A percentile compares a stretch with the other conserved stretches of the same genome.
phyloP scores from a whole-genome alignment of 2,797 vertebrate species.

The Huso huso region DNA sequence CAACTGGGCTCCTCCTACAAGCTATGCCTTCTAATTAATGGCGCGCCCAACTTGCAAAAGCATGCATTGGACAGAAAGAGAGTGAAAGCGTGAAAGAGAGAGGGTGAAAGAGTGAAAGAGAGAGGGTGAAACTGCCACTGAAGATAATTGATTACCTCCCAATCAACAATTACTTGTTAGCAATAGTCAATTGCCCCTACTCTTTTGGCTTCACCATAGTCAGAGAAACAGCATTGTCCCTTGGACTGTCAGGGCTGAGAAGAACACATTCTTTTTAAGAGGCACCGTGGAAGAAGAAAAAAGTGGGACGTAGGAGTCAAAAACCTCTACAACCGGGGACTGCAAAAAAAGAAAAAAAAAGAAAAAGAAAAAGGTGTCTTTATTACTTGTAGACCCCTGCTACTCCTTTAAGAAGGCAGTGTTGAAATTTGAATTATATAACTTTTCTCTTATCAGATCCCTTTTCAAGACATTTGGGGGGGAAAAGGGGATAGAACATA shows the following conservation, averaged over 20 bases:
- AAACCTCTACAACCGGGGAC: too few species aligned
- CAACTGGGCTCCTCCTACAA: conserved; percentile 89
- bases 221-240: conserved; percentile 67
- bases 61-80: conserved; percentile 82
- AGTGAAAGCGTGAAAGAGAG: conserved; percentile 37
- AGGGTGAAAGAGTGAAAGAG: conserved; percentile 49
- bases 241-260: conserved; percentile 46
- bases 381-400: too few species aligned
- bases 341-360: too few species aligned
- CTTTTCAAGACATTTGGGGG: too few species aligned
- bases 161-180: conserved; percentile 99
- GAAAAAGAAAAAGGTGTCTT: too few species aligned
- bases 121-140: conserved; percentile 72
- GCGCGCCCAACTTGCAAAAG: conserved; percentile 87
- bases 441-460: too few species aligned
- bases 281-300: conserved; percentile 25
- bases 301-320: conserved; percentile 18
- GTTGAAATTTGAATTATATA: too few species aligned
- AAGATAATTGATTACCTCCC: conserved; percentile 93
- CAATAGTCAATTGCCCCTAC: conserved; percentile 85
- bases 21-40: conserved; percentile 95
- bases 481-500: too few species aligned
- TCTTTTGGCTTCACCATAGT: conserved; percentile 73
- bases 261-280: conserved; percentile 25
- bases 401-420: too few species aligned